Evolutionary conservation across 2,797 vertebrate species (phyloP).

Genomic region (Stomatorhinus walkeri): DNA sequence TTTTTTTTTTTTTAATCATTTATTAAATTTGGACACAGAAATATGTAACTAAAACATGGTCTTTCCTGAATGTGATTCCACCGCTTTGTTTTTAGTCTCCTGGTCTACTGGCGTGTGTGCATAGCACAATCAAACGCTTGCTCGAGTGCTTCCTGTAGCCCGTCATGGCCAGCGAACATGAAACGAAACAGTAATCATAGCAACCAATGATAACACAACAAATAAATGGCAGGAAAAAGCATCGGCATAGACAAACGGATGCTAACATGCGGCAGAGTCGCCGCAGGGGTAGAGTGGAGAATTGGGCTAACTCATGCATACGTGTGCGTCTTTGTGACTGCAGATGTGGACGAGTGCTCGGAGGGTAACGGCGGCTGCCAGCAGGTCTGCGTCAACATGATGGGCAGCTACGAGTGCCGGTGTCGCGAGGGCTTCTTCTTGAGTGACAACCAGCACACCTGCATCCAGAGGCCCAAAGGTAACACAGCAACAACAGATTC

Average conservation of each 20-base stretch:
- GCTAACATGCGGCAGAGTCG: not conserved
- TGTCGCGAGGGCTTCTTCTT: constrained; percentile 72
- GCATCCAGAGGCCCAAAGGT: constrained; percentile 67
- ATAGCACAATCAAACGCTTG: not conserved
- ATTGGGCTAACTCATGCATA: not conserved
- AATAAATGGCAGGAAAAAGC: not conserved
- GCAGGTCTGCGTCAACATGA: constrained; percentile 72
- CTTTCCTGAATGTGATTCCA: not conserved
- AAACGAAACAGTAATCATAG: not conserved
- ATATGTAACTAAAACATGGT: not conserved
- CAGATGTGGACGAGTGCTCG: constrained; percentile 69
- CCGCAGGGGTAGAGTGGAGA: not conserved
- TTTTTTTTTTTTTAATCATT: not conserved
- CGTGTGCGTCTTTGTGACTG: not conserved
- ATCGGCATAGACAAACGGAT: not conserved
- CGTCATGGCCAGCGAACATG: not conserved
- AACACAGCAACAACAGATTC: not conserved
- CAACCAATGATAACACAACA: not conserved
- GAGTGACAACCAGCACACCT: constrained; percentile 74
- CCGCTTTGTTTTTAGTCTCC: not conserved
- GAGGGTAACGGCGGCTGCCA: constrained; percentile 71
- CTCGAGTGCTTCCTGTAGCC: not conserved
- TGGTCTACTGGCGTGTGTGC: not conserved
- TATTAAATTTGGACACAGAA: not conserved
- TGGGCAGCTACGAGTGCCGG: constrained; percentile 69